Base-by-base conservation (phyloP, 2,888 invertebrate genomes). In the Galerucella pusilla region DNA sequence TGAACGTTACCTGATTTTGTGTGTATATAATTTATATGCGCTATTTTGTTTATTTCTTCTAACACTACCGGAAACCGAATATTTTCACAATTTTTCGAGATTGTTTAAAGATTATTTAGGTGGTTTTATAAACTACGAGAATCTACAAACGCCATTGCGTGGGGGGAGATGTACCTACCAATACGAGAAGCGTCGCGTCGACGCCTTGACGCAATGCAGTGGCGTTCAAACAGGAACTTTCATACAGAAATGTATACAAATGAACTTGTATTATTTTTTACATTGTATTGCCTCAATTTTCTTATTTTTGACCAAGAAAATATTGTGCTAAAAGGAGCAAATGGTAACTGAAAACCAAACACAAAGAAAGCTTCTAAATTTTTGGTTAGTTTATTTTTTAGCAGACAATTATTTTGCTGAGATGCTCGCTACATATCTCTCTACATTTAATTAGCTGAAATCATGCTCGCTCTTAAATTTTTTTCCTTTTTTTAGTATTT, bases 151-250 rank as follows among this genome's bases (percentile, higher is more conserved):
- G 83, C 83, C 83, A 83, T 82, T 80, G 78, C 20, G 20, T 80
- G 78, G 77, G 77, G 75, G 79, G 77, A 78, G 76, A 79, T 59
- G 78, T 78, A 80, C 79, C 81, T 78, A 80, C 79, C 81, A 74
- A 73, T 76, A 71, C 63, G 66, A 76, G 75, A 46, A 54, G 59
- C 61, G 71, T 46, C 57, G 71, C 65, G 71, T 45, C 52, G 71
- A 65, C 81, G 80, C 79, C 81, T 81, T 82, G 83, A 83, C 83
- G 82, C 83, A 82, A 79, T 80, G 81, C 81, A 81, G 80, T 79
- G 81, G 80, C 81, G 83, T 81, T 81, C 78, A 73, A 35, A 10
- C 28, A 61, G 49, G 28, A n/a, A 61, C 28, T 25, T 67, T 16
- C 28, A 28, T 6, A 63, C 14, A 14, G 35, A 9, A n/a, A 5